phyloP scores from a whole-genome alignment of 1,140 invertebrate genomes.

The Mylabris phalerata region DNA sequence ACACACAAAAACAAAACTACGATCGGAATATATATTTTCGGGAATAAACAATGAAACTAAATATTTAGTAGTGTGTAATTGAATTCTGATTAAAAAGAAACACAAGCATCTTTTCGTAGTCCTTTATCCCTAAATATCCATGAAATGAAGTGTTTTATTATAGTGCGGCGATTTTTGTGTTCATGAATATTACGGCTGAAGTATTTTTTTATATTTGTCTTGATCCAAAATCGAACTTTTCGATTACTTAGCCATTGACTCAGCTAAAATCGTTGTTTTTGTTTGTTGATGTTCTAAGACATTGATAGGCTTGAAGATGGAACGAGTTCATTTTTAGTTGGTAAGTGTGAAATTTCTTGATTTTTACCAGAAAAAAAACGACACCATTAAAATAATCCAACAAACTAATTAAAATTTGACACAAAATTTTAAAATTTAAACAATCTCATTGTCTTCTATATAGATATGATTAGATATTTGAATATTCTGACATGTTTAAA shows the following conservation, averaged over 20 bases:
- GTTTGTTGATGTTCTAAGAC: conserved; percentile 1
- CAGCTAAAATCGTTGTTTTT: conserved; percentile 20
- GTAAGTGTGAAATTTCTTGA: conserved; percentile 9
- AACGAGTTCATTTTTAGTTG: conserved; percentile 12
- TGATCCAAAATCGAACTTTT: conserved; percentile 24
- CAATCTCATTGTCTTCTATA: too few species aligned
- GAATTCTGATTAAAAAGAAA: conserved; percentile 19
- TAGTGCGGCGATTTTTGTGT: conserved; percentile 20
- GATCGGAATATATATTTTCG: too few species aligned
- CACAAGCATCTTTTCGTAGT: conserved; percentile 12
- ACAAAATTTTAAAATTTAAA: too few species aligned
- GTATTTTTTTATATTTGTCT: conserved; percentile 23
- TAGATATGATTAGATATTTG: too few species aligned
- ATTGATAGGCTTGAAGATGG: conserved; percentile 16
- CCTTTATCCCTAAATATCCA: conserved; percentile 27
- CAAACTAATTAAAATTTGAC: too few species aligned
- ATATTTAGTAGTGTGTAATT: conserved; percentile 26
- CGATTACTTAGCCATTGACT: conserved; percentile 26
- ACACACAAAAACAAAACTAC: too few species aligned
- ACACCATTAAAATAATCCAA: too few species aligned
- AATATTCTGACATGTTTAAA: conserved; percentile 6
- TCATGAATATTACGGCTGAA: conserved; percentile 10
- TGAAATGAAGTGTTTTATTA: conserved; percentile 30
- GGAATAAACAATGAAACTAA: conserved; percentile 14
- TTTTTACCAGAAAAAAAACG: too few species aligned